Percentiles rank a stretch among this genome's conserved stretches.
Evolutionary conservation across 2,888 invertebrate species (phyloP).

Genomic region (Philereme transversata): DNA sequence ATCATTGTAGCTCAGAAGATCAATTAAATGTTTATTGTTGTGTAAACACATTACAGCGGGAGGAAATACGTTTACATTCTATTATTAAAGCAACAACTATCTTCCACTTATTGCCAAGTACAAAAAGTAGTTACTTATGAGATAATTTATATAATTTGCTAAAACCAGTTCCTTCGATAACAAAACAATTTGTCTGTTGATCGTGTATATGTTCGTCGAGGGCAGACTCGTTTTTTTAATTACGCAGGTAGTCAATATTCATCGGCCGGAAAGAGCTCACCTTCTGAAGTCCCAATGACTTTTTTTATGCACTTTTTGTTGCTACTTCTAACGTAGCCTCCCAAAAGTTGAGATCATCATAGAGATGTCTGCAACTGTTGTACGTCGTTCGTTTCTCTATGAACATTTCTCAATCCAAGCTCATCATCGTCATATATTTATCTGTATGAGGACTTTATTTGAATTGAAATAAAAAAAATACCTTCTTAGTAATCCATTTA

Average conservation of each 20-base stretch:
- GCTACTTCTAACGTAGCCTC: slow-evolving; percentile 47
- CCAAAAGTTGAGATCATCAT: slow-evolving; percentile 39
- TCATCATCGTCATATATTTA: not conserved
- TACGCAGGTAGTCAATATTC: slow-evolving; percentile 72
- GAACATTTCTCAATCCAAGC: slow-evolving; percentile 3
- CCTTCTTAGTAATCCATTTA: not conserved
- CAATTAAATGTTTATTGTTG: slow-evolving; percentile 22
- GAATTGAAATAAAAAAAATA: no score
- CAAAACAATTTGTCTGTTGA: slow-evolving; percentile 29
- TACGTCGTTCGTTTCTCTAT: slow-evolving; percentile 12
- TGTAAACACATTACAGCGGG: slow-evolving; percentile 22
- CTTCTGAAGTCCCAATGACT: slow-evolving; percentile 57
- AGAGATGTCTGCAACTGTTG: slow-evolving; percentile 20
- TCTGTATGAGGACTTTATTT: not conserved
- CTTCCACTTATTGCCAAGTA: slow-evolving; percentile 27
- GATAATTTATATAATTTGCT: slow-evolving; percentile 35
- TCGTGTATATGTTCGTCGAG: slow-evolving; percentile 36
- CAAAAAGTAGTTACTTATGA: slow-evolving; percentile 31
- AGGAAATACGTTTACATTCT: slow-evolving; percentile 24
- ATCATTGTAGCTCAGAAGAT: slow-evolving; percentile 20
- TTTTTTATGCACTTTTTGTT: slow-evolving; percentile 58
- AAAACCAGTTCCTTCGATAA: slow-evolving; percentile 37
- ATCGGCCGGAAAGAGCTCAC: slow-evolving; percentile 67
- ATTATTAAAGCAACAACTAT: slow-evolving; percentile 22
- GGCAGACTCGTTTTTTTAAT: slow-evolving; percentile 55